phyloP scores from a whole-genome alignment of 2,888 invertebrate species.

The Hoplodrina ambigua region DNA sequence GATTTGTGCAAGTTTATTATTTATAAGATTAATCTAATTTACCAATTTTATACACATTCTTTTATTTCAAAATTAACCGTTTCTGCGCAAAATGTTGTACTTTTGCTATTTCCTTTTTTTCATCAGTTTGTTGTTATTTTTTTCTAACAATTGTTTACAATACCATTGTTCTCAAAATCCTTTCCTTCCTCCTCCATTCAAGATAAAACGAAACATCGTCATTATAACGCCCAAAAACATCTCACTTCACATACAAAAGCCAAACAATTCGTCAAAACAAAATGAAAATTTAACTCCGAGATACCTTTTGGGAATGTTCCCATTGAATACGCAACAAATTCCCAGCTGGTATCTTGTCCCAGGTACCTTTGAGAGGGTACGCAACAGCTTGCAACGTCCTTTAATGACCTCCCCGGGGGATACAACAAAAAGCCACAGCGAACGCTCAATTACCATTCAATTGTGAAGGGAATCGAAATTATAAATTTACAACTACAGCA shows the following conservation, averaged over 20 bases:
- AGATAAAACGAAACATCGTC: conserved; percentile 32
- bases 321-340: conserved; percentile 40
- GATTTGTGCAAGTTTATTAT: no score
- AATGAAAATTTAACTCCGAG: conserved; percentile 30
- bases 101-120: no score
- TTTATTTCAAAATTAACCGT: no score
- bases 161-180: not conserved
- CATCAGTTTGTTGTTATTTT: not conserved
- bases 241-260: conserved; percentile 10
- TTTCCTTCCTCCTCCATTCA: conserved; percentile 3
- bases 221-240: conserved; percentile 15
- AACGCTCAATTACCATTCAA: conserved; percentile 55
- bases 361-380: conserved; percentile 25
- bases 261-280: conserved; percentile 49
- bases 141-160: conserved; percentile 8
- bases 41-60: no score
- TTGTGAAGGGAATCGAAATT: conserved; percentile 49
- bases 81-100: no score
- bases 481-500: conserved; percentile 38
- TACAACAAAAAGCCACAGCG: conserved; percentile 58
- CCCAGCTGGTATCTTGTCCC: conserved; percentile 17
- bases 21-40: no score
- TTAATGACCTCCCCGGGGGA: conserved; percentile 48
- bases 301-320: conserved; percentile 30
- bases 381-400: conserved; percentile 42